phyloP scores from a whole-genome alignment of 37 sponge, comb jelly and placozoan species.

The Geodia barretti region DNA sequence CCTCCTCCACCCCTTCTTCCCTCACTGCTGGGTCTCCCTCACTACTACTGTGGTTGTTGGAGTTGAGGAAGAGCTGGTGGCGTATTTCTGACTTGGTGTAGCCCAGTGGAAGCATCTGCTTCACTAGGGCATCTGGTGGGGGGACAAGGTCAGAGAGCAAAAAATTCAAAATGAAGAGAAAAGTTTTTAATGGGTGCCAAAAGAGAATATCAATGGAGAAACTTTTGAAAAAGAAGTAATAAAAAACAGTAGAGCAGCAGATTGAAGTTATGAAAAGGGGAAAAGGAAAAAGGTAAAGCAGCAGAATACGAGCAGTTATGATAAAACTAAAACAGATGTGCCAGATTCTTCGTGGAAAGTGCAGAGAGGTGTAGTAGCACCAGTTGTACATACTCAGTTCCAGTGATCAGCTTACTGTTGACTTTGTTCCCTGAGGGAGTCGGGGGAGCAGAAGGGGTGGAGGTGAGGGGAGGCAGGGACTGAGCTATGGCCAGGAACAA shows the following conservation, averaged over 20 bases:
- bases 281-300: background rate
- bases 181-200: too few relatives aligned
- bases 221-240: too few relatives aligned
- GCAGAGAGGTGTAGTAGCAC: too few relatives aligned
- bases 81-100: constrained; percentile 56
- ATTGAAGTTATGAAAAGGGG: background rate
- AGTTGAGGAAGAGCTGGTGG: constrained; percentile 37
- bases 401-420: constrained; percentile 19
- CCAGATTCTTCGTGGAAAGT: too few relatives aligned
- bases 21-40: background rate
- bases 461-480: constrained; percentile 46
- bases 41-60: constrained; percentile 22
- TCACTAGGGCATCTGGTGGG: constrained; percentile 41
- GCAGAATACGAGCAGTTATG: too few relatives aligned
- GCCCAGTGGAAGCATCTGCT: constrained; percentile 63
- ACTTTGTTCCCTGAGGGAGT: constrained; percentile 3
- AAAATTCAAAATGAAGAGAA: too few relatives aligned
- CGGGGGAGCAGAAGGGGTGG: background rate
- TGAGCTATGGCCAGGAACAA: constrained; percentile 84
- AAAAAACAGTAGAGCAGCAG: background rate
- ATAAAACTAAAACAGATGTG: too few relatives aligned
- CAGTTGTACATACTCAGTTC: background rate
- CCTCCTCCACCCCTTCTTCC: background rate
- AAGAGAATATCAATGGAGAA: too few relatives aligned
- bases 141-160: too few relatives aligned